Percentiles rank a stretch among this genome's conserved stretches.
Conservation (phyloP, 2,888 invertebrate species). For the Pheosia gnoma region DNA sequence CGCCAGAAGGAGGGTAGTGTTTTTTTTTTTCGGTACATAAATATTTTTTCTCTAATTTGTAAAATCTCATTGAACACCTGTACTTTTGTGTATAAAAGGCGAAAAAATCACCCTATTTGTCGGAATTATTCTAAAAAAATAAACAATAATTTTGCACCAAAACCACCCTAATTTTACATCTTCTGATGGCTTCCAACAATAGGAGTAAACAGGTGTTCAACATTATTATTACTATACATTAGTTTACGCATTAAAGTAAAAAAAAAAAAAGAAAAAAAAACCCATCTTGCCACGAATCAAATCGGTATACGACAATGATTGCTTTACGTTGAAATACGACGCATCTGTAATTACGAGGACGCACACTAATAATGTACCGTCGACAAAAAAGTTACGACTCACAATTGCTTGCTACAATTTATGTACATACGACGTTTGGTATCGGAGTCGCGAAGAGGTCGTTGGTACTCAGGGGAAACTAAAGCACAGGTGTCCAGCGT, state of each 20-base stretch:
- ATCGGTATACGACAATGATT: slow-evolving; percentile 83
- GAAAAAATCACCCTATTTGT: slow-evolving; percentile 1
- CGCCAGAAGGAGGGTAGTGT: too few relatives aligned
- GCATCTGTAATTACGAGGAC: slow-evolving; percentile 64
- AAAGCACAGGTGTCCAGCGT: slow-evolving; percentile 85
- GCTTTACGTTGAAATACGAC: slow-evolving; percentile 76
- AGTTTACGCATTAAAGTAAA: slow-evolving; percentile 74
- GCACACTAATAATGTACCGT: slow-evolving; percentile 45
- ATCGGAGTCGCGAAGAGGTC: slow-evolving; percentile 69
- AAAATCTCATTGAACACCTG: not conserved
- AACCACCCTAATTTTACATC: slow-evolving; percentile 60
- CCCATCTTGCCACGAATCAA: slow-evolving; percentile 78
- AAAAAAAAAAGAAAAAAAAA: slow-evolving; percentile 74
- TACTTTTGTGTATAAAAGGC: not conserved
- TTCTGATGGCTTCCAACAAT: slow-evolving; percentile 65
- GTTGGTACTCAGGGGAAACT: slow-evolving; percentile 84
- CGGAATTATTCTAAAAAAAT: slow-evolving; percentile 34
- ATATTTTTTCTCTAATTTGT: too few relatives aligned
- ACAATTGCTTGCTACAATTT: slow-evolving; percentile 46
- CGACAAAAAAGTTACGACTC: slow-evolving; percentile 38
- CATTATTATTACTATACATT: slow-evolving; percentile 80
- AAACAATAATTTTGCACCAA: slow-evolving; percentile 49
- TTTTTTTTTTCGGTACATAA: too few relatives aligned
- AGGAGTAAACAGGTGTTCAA: slow-evolving; percentile 77
- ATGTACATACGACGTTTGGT: slow-evolving; percentile 59